A percentile compares a stretch with the other conserved stretches of the same genome.
phyloP scores from a whole-genome alignment of 2,797 vertebrate genomes.

The Saxicola maurus region DNA sequence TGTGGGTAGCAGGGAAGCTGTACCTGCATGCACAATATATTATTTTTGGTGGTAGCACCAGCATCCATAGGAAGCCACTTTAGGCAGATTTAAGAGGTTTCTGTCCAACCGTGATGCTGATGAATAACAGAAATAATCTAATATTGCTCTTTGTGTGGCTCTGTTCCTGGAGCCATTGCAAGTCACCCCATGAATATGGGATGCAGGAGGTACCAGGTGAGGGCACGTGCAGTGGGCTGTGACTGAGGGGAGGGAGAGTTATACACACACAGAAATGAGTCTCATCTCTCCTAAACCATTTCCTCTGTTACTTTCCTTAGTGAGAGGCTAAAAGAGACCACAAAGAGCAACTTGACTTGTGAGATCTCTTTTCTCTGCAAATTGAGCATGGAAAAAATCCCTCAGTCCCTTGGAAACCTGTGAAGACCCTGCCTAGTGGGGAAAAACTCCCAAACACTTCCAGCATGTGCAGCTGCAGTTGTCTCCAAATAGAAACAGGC shows the following conservation, averaged over 20 bases:
- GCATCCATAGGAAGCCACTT: slow-evolving; percentile 54
- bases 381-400: not conserved
- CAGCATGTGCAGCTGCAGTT: not conserved
- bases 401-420: not conserved
- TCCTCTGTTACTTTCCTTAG: not conserved
- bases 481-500: not conserved
- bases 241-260: not conserved
- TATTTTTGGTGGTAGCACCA: slow-evolving; percentile 20
- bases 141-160: slow-evolving; percentile 25
- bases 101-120: slow-evolving; percentile 21
- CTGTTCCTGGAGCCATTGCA: not conserved
- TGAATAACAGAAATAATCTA: slow-evolving; percentile 60
- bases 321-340: not conserved
- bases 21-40: not conserved
- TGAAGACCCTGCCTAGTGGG: not conserved
- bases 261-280: not conserved
- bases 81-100: slow-evolving; percentile 45
- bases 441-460: not conserved
- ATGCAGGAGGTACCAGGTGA: not conserved
- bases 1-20: slow-evolving; percentile 25
- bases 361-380: not conserved
- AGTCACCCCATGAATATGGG: not conserved
- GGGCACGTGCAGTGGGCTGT: not conserved
- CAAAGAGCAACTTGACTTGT: not conserved
- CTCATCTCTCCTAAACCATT: not conserved